Evolutionary conservation across 2,113 vertebrate species (phyloP).

Genomic region (Scomber japonicus): DNA sequence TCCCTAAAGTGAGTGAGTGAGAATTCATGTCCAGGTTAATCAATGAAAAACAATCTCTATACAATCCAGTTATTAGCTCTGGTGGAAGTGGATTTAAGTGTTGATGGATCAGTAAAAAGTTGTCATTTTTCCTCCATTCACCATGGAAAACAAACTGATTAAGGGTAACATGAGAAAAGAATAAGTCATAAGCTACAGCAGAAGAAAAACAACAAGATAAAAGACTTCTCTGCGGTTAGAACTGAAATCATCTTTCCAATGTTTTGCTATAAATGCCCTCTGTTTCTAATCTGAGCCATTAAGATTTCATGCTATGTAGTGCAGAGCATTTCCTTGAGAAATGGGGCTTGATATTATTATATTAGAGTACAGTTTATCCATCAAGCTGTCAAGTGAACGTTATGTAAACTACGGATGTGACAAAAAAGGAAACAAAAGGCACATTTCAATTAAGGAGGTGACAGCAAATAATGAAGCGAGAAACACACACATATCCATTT

Average conservation of each 20-base stretch:
- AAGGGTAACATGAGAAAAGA: not conserved
- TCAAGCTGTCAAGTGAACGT: slow-evolving; percentile 31
- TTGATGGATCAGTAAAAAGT: too few species aligned
- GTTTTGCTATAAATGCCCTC: slow-evolving; percentile 22
- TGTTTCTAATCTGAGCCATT: slow-evolving; percentile 15
- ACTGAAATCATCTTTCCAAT: not conserved
- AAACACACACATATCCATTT: slow-evolving; percentile 7
- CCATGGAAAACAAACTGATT: too few species aligned
- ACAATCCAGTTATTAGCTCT: too few species aligned
- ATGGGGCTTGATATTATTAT: slow-evolving; percentile 44
- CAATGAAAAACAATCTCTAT: not conserved
- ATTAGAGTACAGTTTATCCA: slow-evolving; percentile 6
- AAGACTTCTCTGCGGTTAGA: slow-evolving; percentile 17
- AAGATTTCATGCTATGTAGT: slow-evolving; percentile 29
- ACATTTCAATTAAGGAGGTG: slow-evolving; percentile 6
- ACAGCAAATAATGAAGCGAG: not conserved
- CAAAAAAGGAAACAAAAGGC: not conserved
- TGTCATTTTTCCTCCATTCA: too few species aligned
- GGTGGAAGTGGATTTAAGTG: too few species aligned
- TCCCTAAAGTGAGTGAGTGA: not conserved
- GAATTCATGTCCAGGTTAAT: not conserved
- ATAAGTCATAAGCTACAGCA: not conserved
- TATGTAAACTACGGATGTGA: slow-evolving; percentile 22
- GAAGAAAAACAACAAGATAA: slow-evolving; percentile 3
- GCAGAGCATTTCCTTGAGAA: slow-evolving; percentile 33